Evolutionary conservation across 1,140 invertebrate genomes (phyloP), one percentile per base, ranked within the genome.

Genomic region (Zeugodacus cucurbitae): DNA sequence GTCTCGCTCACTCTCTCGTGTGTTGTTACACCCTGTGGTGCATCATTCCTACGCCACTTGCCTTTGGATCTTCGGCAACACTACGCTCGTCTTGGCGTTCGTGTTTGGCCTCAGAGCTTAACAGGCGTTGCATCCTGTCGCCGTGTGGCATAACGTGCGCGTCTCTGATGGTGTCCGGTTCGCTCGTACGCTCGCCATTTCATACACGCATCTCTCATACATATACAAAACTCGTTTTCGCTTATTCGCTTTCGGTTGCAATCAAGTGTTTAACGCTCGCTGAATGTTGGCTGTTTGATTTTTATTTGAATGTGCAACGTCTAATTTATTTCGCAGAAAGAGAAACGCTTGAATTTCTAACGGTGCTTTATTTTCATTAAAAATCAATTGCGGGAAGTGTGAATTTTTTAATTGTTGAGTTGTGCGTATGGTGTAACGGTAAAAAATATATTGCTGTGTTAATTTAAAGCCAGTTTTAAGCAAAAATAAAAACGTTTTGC

Each of bases 111-210:
- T 41, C 34, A 74, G 14, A 34, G 74, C 41, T 82, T 44, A 82
- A 82, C 26, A 48, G 74, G 29, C 41, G 74, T 82, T 82, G 74
- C 74, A 82, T 82, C 74, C 74, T 82, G 17, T 82, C 41, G 74
- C 74, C 74, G 26, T 82, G 74, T 29, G 74, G 74, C 74, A 82
- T 82, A 82, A 82, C 74, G 74, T 82, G 22, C 74, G 74, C 74
- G 74, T 82, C 41, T 82, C 74, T 82, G 74, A 82, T 82, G 74
- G 74, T 82, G 74, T 82, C 14, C 74, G 74, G 74, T 82, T 82
- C 74, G 8, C 48, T 82, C n/a, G 41, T 82, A 26, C 37, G 74
- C 74, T 48, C 74, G 74, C 41, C 74, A 82, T 48, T 82, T 82
- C 74, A 48, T n/a, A 82, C 74, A 48, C 48, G 48, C 44, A 82